Evolutionary conservation across 2,113 vertebrate genomes (phyloP).

Genomic region (Leptosomus discolor): DNA sequence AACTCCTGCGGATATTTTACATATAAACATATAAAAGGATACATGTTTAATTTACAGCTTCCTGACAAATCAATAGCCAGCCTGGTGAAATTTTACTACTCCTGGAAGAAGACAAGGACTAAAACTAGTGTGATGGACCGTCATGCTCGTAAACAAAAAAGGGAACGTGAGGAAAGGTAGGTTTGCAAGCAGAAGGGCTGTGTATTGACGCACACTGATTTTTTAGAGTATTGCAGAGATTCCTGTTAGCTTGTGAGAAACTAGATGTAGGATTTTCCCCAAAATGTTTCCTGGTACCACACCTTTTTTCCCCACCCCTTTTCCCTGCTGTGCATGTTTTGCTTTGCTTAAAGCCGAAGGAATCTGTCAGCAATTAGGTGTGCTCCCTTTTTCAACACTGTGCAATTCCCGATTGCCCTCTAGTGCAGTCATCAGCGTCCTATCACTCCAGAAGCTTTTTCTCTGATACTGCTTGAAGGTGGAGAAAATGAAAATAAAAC

Average conservation of each 20-base stretch:
- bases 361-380: background rate
- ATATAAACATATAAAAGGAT: slow-evolving; percentile 44
- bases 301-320: background rate
- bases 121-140: slow-evolving; percentile 97
- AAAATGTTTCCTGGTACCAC: slow-evolving; percentile 14
- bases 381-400: background rate
- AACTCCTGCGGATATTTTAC: background rate
- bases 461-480: background rate
- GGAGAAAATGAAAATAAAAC: background rate
- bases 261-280: slow-evolving; percentile 4
- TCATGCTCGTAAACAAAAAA: slow-evolving; percentile 91
- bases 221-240: background rate
- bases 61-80: slow-evolving; percentile 96
- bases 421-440: background rate
- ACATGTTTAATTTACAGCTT: slow-evolving; percentile 78
- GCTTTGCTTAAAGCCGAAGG: background rate
- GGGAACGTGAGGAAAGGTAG: slow-evolving; percentile 90
- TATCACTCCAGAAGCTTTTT: background rate
- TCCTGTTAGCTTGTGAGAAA: background rate
- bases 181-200: background rate
- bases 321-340: background rate
- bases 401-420: background rate
- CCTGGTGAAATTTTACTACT: slow-evolving; percentile 96
- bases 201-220: background rate
- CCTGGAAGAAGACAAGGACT: slow-evolving; percentile 97